A percentile compares a stretch with the other conserved stretches of the same genome.
These are phyloP conservation scores for Serilophus lunatus DNA, from an alignment of 2,113 vertebrate species.

Conservation along the genomic window DNA sequence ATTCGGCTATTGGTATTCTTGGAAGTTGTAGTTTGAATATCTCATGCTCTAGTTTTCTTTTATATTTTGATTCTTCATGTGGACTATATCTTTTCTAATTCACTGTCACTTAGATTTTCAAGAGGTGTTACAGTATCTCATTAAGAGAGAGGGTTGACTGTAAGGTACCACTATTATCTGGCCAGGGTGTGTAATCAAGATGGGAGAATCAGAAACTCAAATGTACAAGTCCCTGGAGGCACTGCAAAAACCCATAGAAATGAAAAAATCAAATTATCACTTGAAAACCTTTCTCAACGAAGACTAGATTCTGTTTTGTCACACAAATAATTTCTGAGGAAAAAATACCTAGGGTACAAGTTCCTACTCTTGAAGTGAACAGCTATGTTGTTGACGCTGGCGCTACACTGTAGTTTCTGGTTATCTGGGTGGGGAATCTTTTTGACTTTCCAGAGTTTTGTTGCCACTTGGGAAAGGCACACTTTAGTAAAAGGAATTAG, in stretches of 20 bases:
- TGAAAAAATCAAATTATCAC: background rate
- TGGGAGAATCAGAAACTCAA: background rate
- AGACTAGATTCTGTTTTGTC: background rate
- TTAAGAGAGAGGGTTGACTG: background rate
- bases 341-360: background rate
- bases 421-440: background rate
- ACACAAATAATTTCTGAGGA: background rate
- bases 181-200: background rate
- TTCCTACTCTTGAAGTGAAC: background rate
- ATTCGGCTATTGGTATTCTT: background rate
- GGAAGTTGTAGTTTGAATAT: background rate
- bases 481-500: background rate
- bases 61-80: background rate
- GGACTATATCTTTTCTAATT: background rate
- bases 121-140: background rate
- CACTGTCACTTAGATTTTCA: background rate
- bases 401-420: background rate
- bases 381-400: background rate
- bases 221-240: rapidly evolving
- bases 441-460: background rate
- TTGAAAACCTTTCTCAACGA: background rate
- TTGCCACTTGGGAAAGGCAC: background rate
- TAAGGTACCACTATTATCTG: background rate
- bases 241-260: background rate
- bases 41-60: background rate